Evolutionary conservation across 2,888 invertebrate species (phyloP).

Genomic region (Hyppa rectilinea): DNA sequence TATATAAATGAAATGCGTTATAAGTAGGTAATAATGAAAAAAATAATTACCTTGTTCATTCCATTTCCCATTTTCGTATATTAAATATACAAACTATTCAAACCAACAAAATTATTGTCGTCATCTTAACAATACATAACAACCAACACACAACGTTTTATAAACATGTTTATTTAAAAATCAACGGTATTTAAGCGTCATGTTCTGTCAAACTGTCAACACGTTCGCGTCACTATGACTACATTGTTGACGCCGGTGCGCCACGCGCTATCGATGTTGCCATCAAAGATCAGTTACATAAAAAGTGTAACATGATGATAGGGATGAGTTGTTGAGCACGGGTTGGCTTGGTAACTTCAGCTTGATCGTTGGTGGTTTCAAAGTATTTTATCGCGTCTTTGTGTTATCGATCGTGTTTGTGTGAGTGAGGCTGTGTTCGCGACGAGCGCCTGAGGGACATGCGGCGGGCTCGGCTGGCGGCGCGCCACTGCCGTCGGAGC

Average conservation of each 20-base stretch:
- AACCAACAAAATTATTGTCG: constrained; percentile 80
- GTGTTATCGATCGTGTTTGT: constrained; percentile 77
- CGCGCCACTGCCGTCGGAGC: constrained; percentile 81
- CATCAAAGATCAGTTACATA: constrained; percentile 71
- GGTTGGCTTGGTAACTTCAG: constrained; percentile 28
- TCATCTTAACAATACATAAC: constrained; percentile 71
- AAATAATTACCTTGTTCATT: constrained; percentile 95
- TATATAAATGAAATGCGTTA: not conserved
- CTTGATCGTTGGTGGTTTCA: constrained; percentile 35
- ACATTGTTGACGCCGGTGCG: constrained; percentile 88
- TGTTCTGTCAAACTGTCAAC: constrained; percentile 85
- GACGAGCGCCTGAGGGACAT: constrained; percentile 68
- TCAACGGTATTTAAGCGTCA: constrained; percentile 71
- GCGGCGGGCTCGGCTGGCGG: constrained; percentile 75
- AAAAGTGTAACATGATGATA: constrained; percentile 68
- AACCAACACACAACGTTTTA: constrained; percentile 72
- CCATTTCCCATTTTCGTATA: constrained; percentile 94
- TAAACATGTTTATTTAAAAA: constrained; percentile 74
- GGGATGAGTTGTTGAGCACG: constrained; percentile 45
- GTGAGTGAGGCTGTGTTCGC: constrained; percentile 62
- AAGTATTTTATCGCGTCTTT: constrained; percentile 67
- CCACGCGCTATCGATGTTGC: constrained; percentile 79
- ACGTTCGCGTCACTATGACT: constrained; percentile 87
- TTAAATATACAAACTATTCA: constrained; percentile 68
- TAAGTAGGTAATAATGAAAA: constrained; percentile 25